phyloP scores from a whole-genome alignment of 2,113 vertebrate genomes.

The Miniopterus natalensis region DNA sequence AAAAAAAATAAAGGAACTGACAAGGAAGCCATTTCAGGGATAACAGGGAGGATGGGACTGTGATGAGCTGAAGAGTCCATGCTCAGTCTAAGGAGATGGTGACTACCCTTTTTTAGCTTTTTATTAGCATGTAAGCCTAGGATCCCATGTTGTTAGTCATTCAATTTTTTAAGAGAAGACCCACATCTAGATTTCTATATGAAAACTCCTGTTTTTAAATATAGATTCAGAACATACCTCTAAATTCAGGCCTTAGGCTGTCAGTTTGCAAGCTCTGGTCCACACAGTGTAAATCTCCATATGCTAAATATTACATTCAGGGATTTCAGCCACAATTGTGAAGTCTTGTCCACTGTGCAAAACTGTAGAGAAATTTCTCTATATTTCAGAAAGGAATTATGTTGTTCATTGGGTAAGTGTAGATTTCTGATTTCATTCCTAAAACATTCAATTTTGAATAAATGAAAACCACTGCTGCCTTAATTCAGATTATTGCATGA shows the following conservation, averaged over 20 bases:
- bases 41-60: neutral
- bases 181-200: neutral
- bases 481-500: neutral
- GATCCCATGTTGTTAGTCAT: neutral
- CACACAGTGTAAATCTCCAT: neutral
- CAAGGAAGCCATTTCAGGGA: neutral
- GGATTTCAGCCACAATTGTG: neutral
- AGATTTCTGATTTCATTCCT: constrained; percentile 37
- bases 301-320: neutral
- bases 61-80: neutral
- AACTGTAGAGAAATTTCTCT: neutral
- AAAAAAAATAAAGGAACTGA: neutral
- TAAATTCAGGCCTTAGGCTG: neutral
- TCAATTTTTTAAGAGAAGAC: constrained; percentile 34
- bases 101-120: neutral
- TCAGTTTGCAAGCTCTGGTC: neutral
- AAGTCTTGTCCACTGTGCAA: neutral
- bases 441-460: neutral
- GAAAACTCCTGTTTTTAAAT: neutral
- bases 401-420: neutral
- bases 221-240: neutral
- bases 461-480: neutral
- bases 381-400: neutral
- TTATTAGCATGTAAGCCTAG: too few species aligned
- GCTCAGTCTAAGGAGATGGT: neutral